Percentiles rank a stretch among this genome's conserved stretches.
phyloP scores from a whole-genome alignment of 2,888 invertebrate species.

The Ormyrus pomaceus region DNA sequence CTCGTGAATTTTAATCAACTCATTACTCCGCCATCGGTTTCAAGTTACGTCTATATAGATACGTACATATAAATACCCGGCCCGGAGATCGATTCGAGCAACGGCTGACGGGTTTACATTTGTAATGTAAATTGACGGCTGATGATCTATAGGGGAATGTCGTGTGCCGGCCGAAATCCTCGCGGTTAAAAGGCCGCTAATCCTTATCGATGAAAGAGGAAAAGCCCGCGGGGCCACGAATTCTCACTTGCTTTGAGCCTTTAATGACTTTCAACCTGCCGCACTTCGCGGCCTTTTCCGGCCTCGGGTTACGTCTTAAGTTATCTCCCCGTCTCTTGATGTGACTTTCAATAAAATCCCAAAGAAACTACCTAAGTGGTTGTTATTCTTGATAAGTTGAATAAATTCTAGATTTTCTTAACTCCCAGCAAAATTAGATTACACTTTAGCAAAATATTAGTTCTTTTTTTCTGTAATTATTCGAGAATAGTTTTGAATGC shows the following conservation, averaged over 20 bases:
- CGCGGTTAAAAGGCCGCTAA: constrained; percentile 22
- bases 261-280: constrained; percentile 38
- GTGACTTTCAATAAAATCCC: constrained; percentile 2
- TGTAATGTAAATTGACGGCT: constrained; percentile 35
- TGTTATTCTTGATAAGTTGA: too few relatives aligned
- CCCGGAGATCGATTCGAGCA: background rate
- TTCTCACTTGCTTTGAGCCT: background rate
- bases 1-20: constrained; percentile 58
- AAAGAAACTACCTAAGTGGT: too few relatives aligned
- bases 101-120: constrained; percentile 16
- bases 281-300: background rate
- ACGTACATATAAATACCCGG: background rate
- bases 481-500: too few relatives aligned
- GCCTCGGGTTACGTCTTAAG: background rate
- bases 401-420: too few relatives aligned
- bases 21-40: constrained; percentile 47
- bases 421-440: too few relatives aligned
- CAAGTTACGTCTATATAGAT: constrained; percentile 22
- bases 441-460: too few relatives aligned
- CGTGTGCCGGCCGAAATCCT: constrained; percentile 4
- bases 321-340: background rate
- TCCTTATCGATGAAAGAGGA: constrained; percentile 32
- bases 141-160: constrained; percentile 18
- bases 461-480: too few relatives aligned
- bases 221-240: background rate